Conservation (phyloP, 2,113 vertebrate species). For the Prunella himalayana region DNA sequence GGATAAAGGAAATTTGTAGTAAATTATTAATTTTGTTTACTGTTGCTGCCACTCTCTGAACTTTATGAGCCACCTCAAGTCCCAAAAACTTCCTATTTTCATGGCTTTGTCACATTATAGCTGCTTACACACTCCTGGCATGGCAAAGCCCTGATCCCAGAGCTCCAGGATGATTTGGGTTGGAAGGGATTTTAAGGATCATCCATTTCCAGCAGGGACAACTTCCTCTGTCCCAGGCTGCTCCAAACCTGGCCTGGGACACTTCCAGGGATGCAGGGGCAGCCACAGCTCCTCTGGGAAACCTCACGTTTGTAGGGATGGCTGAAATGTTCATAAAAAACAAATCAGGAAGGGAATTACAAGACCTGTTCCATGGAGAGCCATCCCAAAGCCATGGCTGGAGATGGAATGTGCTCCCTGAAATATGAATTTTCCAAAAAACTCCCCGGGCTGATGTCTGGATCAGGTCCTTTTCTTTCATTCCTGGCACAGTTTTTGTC, state of each 20-base stretch:
- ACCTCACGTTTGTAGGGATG: not conserved
- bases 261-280: not conserved
- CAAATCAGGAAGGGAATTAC: not conserved
- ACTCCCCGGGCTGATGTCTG: not conserved
- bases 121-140: not conserved
- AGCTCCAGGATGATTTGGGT: not conserved
- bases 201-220: not conserved
- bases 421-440: not conserved
- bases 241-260: not conserved
- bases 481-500: not conserved
- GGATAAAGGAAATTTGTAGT: not conserved
- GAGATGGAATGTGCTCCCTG: not conserved
- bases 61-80: not conserved
- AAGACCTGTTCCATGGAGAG: not conserved
- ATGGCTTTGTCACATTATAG: accelerated
- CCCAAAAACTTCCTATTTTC: not conserved
- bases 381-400: not conserved
- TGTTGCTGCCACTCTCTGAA: not conserved
- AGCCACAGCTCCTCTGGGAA: not conserved
- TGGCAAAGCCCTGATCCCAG: not conserved
- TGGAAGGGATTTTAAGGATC: not conserved
- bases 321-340: not conserved
- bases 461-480: not conserved
- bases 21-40: not conserved
- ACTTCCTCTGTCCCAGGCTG: not conserved